These are phyloP conservation scores for Prorops nasuta DNA, from an alignment of 1,140 invertebrate species.

Conservation along the genomic window DNA sequence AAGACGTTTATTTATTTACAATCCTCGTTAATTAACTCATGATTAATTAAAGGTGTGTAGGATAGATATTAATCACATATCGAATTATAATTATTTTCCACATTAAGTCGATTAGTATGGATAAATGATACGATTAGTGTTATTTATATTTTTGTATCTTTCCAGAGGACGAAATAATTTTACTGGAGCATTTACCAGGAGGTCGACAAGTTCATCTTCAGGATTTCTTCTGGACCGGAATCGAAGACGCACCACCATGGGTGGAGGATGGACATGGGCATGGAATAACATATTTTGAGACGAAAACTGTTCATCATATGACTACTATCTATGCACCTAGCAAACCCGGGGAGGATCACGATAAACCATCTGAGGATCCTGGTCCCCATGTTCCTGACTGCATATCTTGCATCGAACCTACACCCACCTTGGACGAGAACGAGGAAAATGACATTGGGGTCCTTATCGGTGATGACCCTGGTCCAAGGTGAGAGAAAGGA, in stretches of 20 bases:
- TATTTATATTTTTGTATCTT: slow-evolving; percentile 2
- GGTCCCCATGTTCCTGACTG: slow-evolving; percentile 33
- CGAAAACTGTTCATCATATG: slow-evolving; percentile 44
- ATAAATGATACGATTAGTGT: too few species aligned
- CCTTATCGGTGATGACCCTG: slow-evolving; percentile 50
- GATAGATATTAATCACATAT: too few species aligned
- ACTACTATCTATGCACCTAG: slow-evolving; percentile 45
- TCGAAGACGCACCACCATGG: slow-evolving; percentile 69
- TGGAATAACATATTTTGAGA: slow-evolving; percentile 47
- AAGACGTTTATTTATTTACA: too few species aligned
- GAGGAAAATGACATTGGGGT: slow-evolving; percentile 49
- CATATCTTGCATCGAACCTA: slow-evolving; percentile 45
- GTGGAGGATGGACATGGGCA: slow-evolving; percentile 46
- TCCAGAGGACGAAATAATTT: slow-evolving; percentile 50
- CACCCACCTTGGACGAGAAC: slow-evolving; percentile 34
- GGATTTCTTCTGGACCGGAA: slow-evolving; percentile 84
- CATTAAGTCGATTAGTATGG: too few species aligned
- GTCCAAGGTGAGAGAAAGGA: slow-evolving; percentile 38
- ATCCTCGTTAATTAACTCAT: too few species aligned
- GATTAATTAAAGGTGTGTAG: too few species aligned
- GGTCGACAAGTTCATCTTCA: slow-evolving; percentile 67
- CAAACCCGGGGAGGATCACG: slow-evolving; percentile 7
- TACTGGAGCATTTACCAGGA: slow-evolving; percentile 56
- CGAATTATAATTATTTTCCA: too few species aligned
- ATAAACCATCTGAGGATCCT: slow-evolving; percentile 1